Evolutionary conservation across 2,113 vertebrate genomes (phyloP).

Genomic region (Clarias macrocephalus): DNA sequence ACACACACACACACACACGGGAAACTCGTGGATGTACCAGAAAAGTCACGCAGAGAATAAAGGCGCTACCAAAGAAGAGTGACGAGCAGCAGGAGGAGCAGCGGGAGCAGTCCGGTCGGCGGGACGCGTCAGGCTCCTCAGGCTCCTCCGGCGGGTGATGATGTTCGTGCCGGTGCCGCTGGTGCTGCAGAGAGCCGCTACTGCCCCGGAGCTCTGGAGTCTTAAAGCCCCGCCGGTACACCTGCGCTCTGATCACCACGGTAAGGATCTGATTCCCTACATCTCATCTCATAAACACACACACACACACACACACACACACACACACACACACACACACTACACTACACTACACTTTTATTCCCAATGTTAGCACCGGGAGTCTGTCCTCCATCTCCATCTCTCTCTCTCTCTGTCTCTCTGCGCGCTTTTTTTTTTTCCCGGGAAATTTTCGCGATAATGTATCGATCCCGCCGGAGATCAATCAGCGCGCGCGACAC

Average conservation of each 20-base stretch:
- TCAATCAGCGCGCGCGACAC: conserved; percentile 65
- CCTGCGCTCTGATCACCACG: conserved; percentile 75
- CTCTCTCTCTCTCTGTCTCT: conserved; percentile 39
- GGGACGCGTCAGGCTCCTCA: too few species aligned
- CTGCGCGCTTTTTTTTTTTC: conserved; percentile 28
- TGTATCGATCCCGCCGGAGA: conserved; percentile 69
- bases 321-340: not conserved
- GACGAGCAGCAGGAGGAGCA: conserved; percentile 35
- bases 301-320: not conserved
- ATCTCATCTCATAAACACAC: too few species aligned
- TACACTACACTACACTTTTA: not conserved
- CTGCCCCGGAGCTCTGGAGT: conserved; percentile 80
- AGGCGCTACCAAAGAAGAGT: conserved; percentile 51
- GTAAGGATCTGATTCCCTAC: conserved; percentile 63
- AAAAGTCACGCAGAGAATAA: conserved; percentile 13
- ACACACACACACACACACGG: conserved; percentile 47
- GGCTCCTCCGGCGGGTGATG: conserved; percentile 61
- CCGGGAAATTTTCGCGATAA: conserved; percentile 73
- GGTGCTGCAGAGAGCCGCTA: conserved; percentile 79
- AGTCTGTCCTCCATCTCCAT: not conserved
- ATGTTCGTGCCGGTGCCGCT: conserved; percentile 79
- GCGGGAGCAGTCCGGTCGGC: too few species aligned
- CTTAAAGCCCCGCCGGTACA: conserved; percentile 78
- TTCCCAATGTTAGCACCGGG: not conserved
- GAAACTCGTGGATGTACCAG: conserved; percentile 32